These are phyloP conservation scores for Pinctada fucata DNA, from an alignment of 2,888 invertebrate species.

Conservation along the genomic window DNA sequence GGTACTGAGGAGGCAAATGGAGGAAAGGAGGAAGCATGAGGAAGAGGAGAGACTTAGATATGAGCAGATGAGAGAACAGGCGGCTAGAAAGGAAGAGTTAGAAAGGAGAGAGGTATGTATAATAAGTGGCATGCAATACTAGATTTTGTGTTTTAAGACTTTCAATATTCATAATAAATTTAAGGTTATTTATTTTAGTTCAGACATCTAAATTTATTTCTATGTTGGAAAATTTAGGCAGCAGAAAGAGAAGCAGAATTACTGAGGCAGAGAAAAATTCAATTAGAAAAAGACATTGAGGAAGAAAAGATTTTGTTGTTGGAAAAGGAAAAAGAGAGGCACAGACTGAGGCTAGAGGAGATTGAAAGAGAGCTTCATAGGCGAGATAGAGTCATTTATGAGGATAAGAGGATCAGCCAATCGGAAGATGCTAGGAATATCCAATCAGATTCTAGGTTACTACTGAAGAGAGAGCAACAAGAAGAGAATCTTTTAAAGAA, in stretches of 20 bases:
- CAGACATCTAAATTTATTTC: too few species aligned
- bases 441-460: constrained; percentile 46
- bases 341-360: constrained; percentile 27
- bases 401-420: not conserved
- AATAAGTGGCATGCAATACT: constrained; percentile 16
- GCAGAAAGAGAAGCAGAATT: constrained; percentile 20
- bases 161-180: too few species aligned
- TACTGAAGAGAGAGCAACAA: constrained; percentile 62
- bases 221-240: not conserved
- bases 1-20: not conserved
- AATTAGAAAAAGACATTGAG: constrained; percentile 26
- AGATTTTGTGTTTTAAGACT: constrained; percentile 7
- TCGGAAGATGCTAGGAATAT: constrained; percentile 36
- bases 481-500: constrained; percentile 65
- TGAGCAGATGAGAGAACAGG: constrained; percentile 16
- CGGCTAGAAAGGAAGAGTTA: constrained; percentile 11
- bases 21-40: constrained; percentile 12
- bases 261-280: constrained; percentile 49
- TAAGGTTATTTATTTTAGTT: too few species aligned
- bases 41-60: constrained; percentile 2
- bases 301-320: constrained; percentile 29
- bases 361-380: constrained; percentile 27
- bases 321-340: constrained; percentile 32
- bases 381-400: not conserved
- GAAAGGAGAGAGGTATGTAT: constrained; percentile 3